Evolutionary conservation across 2,797 vertebrate genomes (phyloP).

Genomic region (Heteromormyrus szaboi): DNA sequence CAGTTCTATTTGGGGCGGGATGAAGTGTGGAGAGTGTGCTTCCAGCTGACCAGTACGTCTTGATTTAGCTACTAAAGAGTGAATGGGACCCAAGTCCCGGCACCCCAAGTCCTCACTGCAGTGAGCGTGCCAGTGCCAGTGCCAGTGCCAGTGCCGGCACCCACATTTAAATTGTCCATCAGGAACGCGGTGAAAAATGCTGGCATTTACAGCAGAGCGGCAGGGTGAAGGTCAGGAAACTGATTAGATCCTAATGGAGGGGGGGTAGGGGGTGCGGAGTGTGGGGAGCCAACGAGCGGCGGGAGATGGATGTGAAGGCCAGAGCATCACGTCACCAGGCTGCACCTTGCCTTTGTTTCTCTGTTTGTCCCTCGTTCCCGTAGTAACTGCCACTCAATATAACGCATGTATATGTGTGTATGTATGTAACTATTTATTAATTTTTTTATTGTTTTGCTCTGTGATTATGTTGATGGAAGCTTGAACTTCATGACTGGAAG

Average conservation of each 20-base stretch:
- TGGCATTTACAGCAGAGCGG: slow-evolving; percentile 63
- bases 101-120: slow-evolving; percentile 3
- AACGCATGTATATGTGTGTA: slow-evolving; percentile 31
- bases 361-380: neutral
- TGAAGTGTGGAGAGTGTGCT: neutral
- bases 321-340: neutral
- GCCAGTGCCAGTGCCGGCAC: slow-evolving; percentile 23
- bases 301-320: neutral
- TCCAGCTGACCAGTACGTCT: slow-evolving; percentile 21
- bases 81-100: slow-evolving; percentile 32
- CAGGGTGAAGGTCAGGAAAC: slow-evolving; percentile 57
- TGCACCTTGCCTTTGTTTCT: neutral
- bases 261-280: slow-evolving; percentile 34
- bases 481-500: neutral
- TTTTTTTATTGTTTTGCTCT: neutral
- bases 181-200: slow-evolving; percentile 59
- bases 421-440: neutral
- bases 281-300: slow-evolving; percentile 35
- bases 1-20: neutral
- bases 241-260: slow-evolving; percentile 58
- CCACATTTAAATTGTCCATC: slow-evolving; percentile 52
- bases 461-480: neutral
- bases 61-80: slow-evolving; percentile 45
- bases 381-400: slow-evolving; percentile 15
- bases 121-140: neutral